These are phyloP conservation scores for Stegodyphus dumicola DNA, from an alignment of 1,140 invertebrate genomes.

Conservation along the genomic window DNA sequence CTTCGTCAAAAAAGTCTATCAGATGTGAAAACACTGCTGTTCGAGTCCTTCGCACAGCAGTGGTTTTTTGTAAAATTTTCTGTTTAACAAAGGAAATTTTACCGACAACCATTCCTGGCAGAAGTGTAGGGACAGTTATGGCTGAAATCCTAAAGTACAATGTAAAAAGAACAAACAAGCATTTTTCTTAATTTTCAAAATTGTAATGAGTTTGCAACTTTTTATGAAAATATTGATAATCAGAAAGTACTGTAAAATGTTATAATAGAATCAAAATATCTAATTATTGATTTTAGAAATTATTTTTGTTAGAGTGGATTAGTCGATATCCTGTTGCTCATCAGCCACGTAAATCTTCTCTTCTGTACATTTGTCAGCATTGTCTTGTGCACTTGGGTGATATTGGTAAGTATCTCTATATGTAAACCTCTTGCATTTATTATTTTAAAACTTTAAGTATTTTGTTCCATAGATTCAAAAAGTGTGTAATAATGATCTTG, in stretches of 20 bases:
- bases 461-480: neutral
- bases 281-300: neutral
- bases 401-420: slow-evolving; percentile 69
- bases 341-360: slow-evolving; percentile 55
- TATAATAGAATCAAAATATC: too few species aligned
- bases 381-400: slow-evolving; percentile 88
- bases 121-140: too few species aligned
- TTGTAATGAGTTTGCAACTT: too few species aligned
- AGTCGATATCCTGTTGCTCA: slow-evolving; percentile 43
- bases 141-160: too few species aligned
- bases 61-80: too few species aligned
- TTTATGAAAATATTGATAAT: neutral
- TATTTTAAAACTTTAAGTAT: neutral
- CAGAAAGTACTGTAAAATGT: neutral
- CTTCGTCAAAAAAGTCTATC: too few species aligned
- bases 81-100: too few species aligned
- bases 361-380: slow-evolving; percentile 84
- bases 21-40: too few species aligned
- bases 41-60: too few species aligned
- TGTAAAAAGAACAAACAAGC: too few species aligned
- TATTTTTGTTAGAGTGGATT: slow-evolving; percentile 31
- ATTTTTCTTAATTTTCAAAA: too few species aligned
- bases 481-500: neutral
- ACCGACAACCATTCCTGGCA: too few species aligned
- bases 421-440: neutral